Evolutionary conservation across 2,888 invertebrate species (phyloP).

Genomic region (Ophion costatus): DNA sequence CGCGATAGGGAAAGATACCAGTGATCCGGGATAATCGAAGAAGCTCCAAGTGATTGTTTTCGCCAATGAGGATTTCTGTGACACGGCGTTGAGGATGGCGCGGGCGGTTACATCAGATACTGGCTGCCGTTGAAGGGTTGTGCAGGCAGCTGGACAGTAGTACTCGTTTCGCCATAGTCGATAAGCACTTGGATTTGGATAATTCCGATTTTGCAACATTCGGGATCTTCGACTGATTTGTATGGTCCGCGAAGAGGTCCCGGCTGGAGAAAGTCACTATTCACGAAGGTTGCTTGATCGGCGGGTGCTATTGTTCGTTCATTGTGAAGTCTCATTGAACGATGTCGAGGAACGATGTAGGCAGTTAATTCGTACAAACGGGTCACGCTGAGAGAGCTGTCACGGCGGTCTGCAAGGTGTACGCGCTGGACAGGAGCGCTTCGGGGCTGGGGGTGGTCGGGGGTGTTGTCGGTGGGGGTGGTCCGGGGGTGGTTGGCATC

Average conservation of each 20-base stretch:
- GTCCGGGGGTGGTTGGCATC: conserved; percentile 78
- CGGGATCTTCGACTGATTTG: neutral
- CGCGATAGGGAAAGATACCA: neutral
- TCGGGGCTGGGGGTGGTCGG: conserved; percentile 82
- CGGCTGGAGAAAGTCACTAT: no score
- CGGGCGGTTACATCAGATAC: neutral
- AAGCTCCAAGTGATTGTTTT: neutral
- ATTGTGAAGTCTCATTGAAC: neutral
- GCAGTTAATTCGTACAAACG: conserved; percentile 81
- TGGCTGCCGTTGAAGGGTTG: neutral
- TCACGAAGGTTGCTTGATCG: neutral
- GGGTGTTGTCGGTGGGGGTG: conserved; percentile 74
- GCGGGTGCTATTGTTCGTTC: conserved; percentile 18
- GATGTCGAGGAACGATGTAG: conserved; percentile 74
- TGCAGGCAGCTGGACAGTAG: neutral
- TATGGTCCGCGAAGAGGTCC: neutral
- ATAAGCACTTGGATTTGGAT: neutral
- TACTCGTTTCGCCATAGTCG: neutral
- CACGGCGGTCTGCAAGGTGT: conserved; percentile 81
- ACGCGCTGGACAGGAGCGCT: conserved; percentile 82
- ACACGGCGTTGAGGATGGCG: neutral
- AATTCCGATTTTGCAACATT: no score
- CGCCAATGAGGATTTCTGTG: neutral
- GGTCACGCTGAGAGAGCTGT: conserved; percentile 74
- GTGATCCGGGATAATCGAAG: neutral